These are phyloP conservation scores for Theonella swinhoei DNA, from an alignment of 37 sponge, comb jelly and placozoan genomes.

Conservation along the genomic window DNA sequence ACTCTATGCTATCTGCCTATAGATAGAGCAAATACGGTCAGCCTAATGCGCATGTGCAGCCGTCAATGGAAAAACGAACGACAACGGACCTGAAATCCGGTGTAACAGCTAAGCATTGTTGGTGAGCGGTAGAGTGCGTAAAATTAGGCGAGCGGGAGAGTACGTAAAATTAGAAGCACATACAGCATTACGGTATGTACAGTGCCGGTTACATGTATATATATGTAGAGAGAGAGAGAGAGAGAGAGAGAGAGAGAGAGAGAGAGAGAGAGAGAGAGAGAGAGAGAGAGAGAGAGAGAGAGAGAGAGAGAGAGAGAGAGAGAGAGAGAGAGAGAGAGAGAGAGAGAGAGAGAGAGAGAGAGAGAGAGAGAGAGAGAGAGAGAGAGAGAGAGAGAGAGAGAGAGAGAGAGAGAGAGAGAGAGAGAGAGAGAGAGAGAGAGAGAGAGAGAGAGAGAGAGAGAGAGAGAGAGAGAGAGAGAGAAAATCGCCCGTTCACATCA, in stretches of 20 bases:
- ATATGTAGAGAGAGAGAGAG: too few relatives aligned
- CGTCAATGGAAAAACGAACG: too few relatives aligned
- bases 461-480: slow-evolving; percentile 64
- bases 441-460: slow-evolving; percentile 59
- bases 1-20: too few relatives aligned
- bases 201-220: too few relatives aligned
- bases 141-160: slow-evolving; percentile 38
- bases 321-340: slow-evolving; percentile 50
- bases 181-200: too few relatives aligned
- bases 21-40: too few relatives aligned
- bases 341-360: slow-evolving; percentile 46
- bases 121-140: too few relatives aligned
- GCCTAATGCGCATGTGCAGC: too few relatives aligned
- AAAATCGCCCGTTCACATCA: too few relatives aligned
- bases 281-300: slow-evolving; percentile 50
- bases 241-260: slow-evolving; percentile 53
- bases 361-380: slow-evolving; percentile 44
- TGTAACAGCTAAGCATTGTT: too few relatives aligned
- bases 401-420: slow-evolving; percentile 64
- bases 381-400: slow-evolving; percentile 59
- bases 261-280: slow-evolving; percentile 48
- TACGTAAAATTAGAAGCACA: too few relatives aligned
- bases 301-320: slow-evolving; percentile 43
- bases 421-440: slow-evolving; percentile 66
- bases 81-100: too few relatives aligned